A percentile compares a stretch with the other conserved stretches of the same genome.
Evolutionary conservation across 1,140 invertebrate genomes (phyloP).

Genomic region (Atopsyche davidsoni): DNA sequence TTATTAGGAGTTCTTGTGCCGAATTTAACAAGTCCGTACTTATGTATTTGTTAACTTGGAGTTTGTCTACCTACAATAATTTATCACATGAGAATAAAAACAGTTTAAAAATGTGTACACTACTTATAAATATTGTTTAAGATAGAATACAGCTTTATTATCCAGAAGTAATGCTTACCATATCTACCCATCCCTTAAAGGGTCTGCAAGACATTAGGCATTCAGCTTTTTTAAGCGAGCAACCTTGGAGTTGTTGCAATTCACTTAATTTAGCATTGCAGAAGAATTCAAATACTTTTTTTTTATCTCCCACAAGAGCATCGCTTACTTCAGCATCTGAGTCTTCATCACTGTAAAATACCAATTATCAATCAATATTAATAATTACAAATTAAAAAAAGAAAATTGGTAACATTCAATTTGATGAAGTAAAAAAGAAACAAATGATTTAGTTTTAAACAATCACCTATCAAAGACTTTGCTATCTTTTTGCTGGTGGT

Average conservation of each 20-base stretch:
- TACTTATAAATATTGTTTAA: neutral
- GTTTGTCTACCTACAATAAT: conserved; percentile 53
- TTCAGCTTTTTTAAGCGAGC: conserved; percentile 68
- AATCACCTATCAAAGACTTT: conserved; percentile 28
- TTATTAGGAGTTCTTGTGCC: conserved; percentile 63
- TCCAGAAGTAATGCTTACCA: conserved; percentile 51
- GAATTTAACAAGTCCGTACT: conserved; percentile 67
- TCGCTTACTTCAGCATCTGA: conserved; percentile 66
- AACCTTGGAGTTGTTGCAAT: conserved; percentile 59
- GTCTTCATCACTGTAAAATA: conserved; percentile 57
- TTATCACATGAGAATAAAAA: neutral
- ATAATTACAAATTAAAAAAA: too few species aligned
- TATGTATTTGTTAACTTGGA: conserved; percentile 59
- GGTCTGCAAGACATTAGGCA: conserved; percentile 61
- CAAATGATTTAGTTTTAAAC: neutral
- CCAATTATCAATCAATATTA: too few species aligned
- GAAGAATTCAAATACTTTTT: conserved; percentile 70
- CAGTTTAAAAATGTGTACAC: too few species aligned
- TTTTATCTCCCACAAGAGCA: conserved; percentile 61
- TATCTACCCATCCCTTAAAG: conserved; percentile 65
- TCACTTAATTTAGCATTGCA: conserved; percentile 60
- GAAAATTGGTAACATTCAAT: too few species aligned
- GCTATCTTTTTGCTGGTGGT: conserved; percentile 15
- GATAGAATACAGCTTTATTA: neutral
- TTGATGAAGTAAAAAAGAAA: neutral